phyloP scores from a whole-genome alignment of 1,140 invertebrate species.

The Euschistus heros region DNA sequence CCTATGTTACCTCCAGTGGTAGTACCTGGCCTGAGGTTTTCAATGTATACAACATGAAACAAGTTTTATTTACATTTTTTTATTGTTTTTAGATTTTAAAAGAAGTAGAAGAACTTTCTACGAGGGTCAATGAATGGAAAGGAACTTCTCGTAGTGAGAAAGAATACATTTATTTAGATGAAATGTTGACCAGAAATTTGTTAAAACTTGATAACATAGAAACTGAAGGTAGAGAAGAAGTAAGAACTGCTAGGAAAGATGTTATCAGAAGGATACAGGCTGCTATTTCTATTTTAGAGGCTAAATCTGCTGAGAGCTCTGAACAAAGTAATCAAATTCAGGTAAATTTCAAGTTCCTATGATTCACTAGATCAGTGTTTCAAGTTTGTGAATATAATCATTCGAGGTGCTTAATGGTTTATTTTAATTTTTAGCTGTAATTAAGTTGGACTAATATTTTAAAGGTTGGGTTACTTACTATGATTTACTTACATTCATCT shows the following conservation, averaged over 20 bases:
- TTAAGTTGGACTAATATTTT: no score
- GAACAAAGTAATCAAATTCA: no score
- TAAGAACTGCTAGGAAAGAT: slow-evolving; percentile 71
- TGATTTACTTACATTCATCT: no score
- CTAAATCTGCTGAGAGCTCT: slow-evolving; percentile 35
- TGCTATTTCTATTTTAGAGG: slow-evolving; percentile 70
- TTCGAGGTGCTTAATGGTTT: no score
- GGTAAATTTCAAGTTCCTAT: no score
- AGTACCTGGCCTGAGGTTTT: neutral
- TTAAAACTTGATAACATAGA: slow-evolving; percentile 86
- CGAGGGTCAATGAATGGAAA: slow-evolving; percentile 62
- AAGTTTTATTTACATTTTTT: neutral
- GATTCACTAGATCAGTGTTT: no score
- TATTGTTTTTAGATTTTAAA: slow-evolving; percentile 33
- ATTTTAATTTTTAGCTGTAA: no score
- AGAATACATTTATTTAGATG: slow-evolving; percentile 78
- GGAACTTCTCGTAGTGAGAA: slow-evolving; percentile 67
- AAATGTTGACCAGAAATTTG: slow-evolving; percentile 87
- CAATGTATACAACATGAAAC: neutral
- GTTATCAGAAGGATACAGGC: slow-evolving; percentile 80
- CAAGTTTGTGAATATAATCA: no score
- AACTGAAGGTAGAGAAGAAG: slow-evolving; percentile 79
- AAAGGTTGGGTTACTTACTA: no score
- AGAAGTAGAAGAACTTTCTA: slow-evolving; percentile 66
- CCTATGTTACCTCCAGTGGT: slow-evolving; percentile 38